Conservation (phyloP, 2,797 vertebrate species). For the Cirrhinus mrigala region DNA sequence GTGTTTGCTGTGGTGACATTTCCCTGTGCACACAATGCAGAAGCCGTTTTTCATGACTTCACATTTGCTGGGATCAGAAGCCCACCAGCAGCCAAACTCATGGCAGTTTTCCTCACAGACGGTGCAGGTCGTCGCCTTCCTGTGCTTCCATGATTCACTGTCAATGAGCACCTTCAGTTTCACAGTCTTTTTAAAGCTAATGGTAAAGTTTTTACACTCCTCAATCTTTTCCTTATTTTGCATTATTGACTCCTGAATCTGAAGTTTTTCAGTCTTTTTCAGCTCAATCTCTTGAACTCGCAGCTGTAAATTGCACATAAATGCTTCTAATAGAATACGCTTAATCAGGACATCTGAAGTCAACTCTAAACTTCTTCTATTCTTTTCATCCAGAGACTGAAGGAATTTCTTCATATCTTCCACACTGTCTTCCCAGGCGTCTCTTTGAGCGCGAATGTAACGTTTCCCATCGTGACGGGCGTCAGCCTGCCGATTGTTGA, state of each 20-base stretch:
- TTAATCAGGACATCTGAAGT: not conserved
- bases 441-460: not conserved
- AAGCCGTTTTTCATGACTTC: not conserved
- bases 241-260: not conserved
- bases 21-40: not conserved
- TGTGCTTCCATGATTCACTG: not conserved
- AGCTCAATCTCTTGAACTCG: not conserved
- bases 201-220: not conserved
- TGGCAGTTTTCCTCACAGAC: conserved; percentile 6
- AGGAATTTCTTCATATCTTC: not conserved
- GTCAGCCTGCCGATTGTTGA: not conserved
- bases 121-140: not conserved
- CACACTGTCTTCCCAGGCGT: not conserved
- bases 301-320: not conserved
- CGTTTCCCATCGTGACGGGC: rapidly evolving
- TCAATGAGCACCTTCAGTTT: not conserved
- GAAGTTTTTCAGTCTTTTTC: not conserved
- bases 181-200: not conserved
- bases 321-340: not conserved
- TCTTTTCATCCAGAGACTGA: not conserved
- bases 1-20: not conserved
- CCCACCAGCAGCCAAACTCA: not conserved
- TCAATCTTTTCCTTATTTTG: not conserved
- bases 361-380: not conserved
- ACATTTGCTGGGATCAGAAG: not conserved